These are phyloP conservation scores for Semicossyphus pulcher DNA, from an alignment of 2,113 vertebrate species.

Conservation along the genomic window DNA sequence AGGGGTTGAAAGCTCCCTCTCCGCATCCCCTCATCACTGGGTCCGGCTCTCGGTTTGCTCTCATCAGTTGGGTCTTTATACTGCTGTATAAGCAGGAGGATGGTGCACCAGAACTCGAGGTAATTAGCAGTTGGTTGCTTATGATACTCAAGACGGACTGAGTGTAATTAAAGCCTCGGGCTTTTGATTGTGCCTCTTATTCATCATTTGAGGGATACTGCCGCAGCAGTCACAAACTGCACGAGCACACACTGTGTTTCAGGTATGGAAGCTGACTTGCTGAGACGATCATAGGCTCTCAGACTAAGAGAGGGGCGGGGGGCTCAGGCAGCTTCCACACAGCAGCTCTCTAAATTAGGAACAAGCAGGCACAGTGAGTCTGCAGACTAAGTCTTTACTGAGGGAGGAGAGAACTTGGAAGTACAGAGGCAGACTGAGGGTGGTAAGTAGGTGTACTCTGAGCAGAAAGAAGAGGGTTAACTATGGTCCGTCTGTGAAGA, in stretches of 20 bases:
- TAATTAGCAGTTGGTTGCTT: slow-evolving; percentile 69
- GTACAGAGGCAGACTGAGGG: slow-evolving; percentile 20
- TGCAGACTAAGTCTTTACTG: slow-evolving; percentile 30
- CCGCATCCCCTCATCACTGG: slow-evolving; percentile 45
- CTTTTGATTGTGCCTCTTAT: slow-evolving; percentile 59
- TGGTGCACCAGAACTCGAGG: slow-evolving; percentile 56
- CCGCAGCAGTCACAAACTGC: slow-evolving; percentile 59
- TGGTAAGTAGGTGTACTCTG: slow-evolving; percentile 17
- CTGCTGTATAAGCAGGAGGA: slow-evolving; percentile 62
- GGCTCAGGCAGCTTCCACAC: slow-evolving; percentile 41
- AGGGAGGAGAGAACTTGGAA: slow-evolving; percentile 36
- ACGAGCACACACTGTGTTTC: slow-evolving; percentile 53
- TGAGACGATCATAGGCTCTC: slow-evolving; percentile 71
- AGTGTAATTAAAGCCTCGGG: slow-evolving; percentile 67
- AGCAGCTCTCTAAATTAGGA: slow-evolving; percentile 64
- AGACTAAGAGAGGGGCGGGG: slow-evolving; percentile 30
- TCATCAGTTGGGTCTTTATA: slow-evolving; percentile 50
- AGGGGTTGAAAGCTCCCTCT: slow-evolving; percentile 65
- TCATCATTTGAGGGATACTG: slow-evolving; percentile 41
- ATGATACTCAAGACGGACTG: slow-evolving; percentile 60
- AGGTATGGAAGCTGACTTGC: slow-evolving; percentile 61
- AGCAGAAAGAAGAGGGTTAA: slow-evolving; percentile 60
- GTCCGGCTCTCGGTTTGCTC: slow-evolving; percentile 53
- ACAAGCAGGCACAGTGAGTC: slow-evolving; percentile 47
- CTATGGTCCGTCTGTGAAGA: slow-evolving; percentile 61